Evolutionary conservation across 2,113 vertebrate genomes (phyloP).

Genomic region (Perognathus longimembris): DNA sequence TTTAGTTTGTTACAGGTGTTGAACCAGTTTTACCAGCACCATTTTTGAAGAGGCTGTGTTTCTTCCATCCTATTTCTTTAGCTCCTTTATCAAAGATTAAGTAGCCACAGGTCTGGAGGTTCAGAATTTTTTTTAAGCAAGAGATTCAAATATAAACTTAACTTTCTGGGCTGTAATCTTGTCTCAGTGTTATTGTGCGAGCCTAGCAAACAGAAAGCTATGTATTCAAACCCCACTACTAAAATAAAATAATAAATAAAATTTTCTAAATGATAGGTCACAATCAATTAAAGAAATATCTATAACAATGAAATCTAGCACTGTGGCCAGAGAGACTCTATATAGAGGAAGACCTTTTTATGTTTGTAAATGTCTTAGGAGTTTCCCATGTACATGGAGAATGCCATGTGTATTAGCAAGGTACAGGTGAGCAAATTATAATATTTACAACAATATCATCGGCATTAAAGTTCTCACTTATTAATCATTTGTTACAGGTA

Average conservation of each 20-base stretch:
- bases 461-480: slow-evolving; percentile 27
- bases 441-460: background rate
- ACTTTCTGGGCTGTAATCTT: too few species aligned
- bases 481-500: background rate
- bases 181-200: too few species aligned
- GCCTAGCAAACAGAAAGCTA: too few species aligned
- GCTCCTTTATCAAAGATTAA: too few species aligned
- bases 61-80: too few species aligned
- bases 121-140: too few species aligned
- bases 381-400: background rate
- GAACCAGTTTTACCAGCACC: too few species aligned
- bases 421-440: background rate
- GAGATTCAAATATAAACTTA: too few species aligned
- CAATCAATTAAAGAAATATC: background rate
- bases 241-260: background rate
- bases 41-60: too few species aligned
- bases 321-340: slow-evolving; percentile 6
- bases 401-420: background rate
- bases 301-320: background rate
- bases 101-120: too few species aligned
- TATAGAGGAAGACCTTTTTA: background rate
- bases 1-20: too few species aligned
- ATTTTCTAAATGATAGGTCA: slow-evolving; percentile 28
- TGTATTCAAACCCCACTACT: background rate
- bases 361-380: background rate